Conservation (phyloP, 2,113 vertebrate genomes). For the Aramus guarauna region DNA sequence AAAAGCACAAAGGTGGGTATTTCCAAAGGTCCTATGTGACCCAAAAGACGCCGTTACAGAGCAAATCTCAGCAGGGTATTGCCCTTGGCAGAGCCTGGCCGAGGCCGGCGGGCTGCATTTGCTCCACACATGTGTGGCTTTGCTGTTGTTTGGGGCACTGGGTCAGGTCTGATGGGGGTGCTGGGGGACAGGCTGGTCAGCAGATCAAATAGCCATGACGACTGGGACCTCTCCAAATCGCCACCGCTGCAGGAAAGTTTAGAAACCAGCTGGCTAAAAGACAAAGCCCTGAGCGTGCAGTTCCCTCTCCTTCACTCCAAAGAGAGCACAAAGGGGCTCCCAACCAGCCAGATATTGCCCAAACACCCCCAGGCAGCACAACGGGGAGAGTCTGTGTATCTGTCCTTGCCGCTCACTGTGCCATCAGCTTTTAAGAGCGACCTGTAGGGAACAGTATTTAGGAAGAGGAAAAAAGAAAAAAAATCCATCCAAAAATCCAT, state of each 20-base stretch:
- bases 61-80: neutral
- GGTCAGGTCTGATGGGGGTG: neutral
- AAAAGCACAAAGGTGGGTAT: neutral
- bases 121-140: fast-evolving
- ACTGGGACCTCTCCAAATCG: neutral
- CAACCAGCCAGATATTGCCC: neutral
- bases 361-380: neutral
- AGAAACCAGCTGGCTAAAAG: neutral
- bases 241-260: neutral
- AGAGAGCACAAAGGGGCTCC: neutral
- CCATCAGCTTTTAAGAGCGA: neutral
- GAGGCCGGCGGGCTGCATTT: neutral
- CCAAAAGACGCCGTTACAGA: neutral
- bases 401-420: neutral
- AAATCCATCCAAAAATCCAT: neutral
- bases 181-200: neutral
- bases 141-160: neutral
- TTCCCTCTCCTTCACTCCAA: neutral
- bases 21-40: neutral
- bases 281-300: neutral
- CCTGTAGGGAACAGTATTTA: neutral
- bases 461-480: neutral
- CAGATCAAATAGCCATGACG: neutral
- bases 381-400: neutral
- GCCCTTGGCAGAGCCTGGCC: neutral